Evolutionary conservation across 2,113 vertebrate genomes (phyloP).

Genomic region (Myiozetetes cayanensis): DNA sequence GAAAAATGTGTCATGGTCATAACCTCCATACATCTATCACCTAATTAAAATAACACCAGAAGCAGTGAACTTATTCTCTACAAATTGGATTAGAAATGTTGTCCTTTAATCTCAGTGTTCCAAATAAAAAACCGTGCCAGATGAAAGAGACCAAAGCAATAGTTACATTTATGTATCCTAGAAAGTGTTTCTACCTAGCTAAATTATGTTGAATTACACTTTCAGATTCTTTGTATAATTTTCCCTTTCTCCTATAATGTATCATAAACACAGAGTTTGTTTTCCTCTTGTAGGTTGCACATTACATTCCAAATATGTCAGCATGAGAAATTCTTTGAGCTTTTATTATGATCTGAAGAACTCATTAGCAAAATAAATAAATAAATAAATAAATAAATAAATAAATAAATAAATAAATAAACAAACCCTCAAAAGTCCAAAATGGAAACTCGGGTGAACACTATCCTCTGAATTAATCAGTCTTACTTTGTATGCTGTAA

Average conservation of each 20-base stretch:
- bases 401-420: neutral
- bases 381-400: neutral
- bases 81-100: constrained; percentile 35
- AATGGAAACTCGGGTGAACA: neutral
- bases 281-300: neutral
- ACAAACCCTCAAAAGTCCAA: neutral
- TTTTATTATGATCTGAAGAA: neutral
- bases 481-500: neutral
- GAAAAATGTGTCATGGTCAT: neutral
- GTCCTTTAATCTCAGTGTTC: neutral
- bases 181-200: neutral
- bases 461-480: neutral
- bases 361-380: neutral
- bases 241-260: neutral
- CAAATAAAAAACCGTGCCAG: neutral
- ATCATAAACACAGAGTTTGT: neutral
- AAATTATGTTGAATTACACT: neutral
- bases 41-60: constrained; percentile 38
- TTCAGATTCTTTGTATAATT: neutral
- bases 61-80: neutral
- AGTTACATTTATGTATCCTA: neutral
- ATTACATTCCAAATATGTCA: neutral
- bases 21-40: neutral
- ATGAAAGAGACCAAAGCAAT: neutral
- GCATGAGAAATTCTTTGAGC: neutral